Conservation (phyloP, 1,140 invertebrate genomes). For the Drosophila paulistorum region DNA sequence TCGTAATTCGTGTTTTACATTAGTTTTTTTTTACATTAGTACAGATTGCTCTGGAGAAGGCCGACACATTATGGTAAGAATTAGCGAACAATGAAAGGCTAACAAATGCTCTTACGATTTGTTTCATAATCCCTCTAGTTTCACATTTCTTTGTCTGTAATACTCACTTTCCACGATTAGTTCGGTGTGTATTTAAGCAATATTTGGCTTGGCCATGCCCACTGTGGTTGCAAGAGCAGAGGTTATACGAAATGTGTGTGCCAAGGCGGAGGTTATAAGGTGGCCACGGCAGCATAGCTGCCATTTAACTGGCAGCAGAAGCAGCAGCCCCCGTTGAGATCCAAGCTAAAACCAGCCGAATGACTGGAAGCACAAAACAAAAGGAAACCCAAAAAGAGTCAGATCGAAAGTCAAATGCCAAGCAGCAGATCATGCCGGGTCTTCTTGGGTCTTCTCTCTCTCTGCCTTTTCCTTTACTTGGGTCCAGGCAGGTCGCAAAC, state of each 20-base stretch:
- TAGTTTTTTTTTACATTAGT: no score
- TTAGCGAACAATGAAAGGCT: no score
- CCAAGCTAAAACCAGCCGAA: slow-evolving; percentile 45
- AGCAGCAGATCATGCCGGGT: slow-evolving; percentile 72
- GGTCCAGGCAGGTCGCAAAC: slow-evolving; percentile 62
- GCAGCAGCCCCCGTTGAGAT: slow-evolving; percentile 54
- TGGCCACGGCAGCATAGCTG: slow-evolving; percentile 74
- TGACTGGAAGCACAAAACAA: slow-evolving; percentile 66
- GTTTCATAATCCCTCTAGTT: background rate
- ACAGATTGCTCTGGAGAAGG: no score
- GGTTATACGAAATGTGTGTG: slow-evolving; percentile 72
- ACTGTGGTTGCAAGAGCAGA: slow-evolving; percentile 64
- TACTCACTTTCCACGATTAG: background rate
- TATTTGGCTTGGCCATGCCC: background rate
- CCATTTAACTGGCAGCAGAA: slow-evolving; percentile 73
- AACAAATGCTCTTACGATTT: no score
- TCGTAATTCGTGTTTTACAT: no score
- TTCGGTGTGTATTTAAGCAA: background rate
- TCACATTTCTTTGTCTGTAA: no score
- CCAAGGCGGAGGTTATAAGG: slow-evolving; percentile 72
- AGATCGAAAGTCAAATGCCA: slow-evolving; percentile 79
- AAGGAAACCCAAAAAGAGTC: slow-evolving; percentile 40
- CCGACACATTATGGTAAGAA: no score
- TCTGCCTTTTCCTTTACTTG: slow-evolving; percentile 28
- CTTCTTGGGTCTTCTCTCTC: slow-evolving; percentile 21